Base-by-base conservation (phyloP, 2,888 invertebrate species). In the Parascotia fuliginaria region DNA sequence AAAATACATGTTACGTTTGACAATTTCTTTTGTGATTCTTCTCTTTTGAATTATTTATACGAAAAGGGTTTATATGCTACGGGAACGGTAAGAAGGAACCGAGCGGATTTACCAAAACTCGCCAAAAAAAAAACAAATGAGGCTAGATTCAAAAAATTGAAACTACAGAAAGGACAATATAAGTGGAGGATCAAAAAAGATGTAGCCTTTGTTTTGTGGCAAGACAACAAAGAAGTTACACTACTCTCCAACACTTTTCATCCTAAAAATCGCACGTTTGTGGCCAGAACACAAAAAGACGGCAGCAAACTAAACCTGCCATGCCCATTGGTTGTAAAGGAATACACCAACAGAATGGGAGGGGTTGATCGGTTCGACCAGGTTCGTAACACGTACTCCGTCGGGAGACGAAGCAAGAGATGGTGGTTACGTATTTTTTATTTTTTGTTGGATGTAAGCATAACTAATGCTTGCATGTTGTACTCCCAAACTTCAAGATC, bases 331-430 rank as follows among this genome's bases (percentile, higher is more conserved):
- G 57, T 39, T 29, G 41, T 72, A 9, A 55, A 63, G 48, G 54
- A 66, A 42, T 73, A 72, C 29, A 68, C 67, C 2, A 69, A 71
- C 39, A 55, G 69, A 45, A 71, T 70, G 70, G 70, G 67, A 39
- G 6, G 68, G 64, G 67, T 68, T 9, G 61, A 68, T 42, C 60
- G 39, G n/a, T 68, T 66, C 13, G 68, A 70, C 38, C 68, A 64
- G 36, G 7, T 57, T 7, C 55, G 45, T 31, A 36, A 29, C n/a
- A 61, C 65, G 9, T 70, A 65, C 59, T 45, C 66, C 5, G 55
- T 68, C 7, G 66, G 66, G 29, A 39, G 67, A 22, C 49, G 61
- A 44, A 68, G 67, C 43, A 65, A 56, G 39, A 38, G 50, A 9
- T 66, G 65, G 64, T 70, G 68, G 72, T 28, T 57, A 9, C 45